Percentiles rank a stretch among this genome's conserved stretches.
phyloP scores from a whole-genome alignment of 2,797 vertebrate genomes.

The Coracias cyanogaster region DNA sequence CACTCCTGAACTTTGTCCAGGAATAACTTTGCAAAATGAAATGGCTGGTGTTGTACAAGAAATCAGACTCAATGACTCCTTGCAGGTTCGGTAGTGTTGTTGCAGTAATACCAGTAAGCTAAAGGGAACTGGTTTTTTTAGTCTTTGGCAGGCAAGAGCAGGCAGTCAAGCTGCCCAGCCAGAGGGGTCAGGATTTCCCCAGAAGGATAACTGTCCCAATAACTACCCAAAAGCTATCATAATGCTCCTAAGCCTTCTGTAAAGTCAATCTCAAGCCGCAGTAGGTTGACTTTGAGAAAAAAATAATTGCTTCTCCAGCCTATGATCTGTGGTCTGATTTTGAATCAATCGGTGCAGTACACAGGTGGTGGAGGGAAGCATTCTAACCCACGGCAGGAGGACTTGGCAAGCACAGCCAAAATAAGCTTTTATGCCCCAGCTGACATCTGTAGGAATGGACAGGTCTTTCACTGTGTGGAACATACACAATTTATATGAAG shows the following conservation, averaged over 20 bases:
- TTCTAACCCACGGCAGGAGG: slow-evolving; percentile 3
- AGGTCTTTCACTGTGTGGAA: slow-evolving; percentile 8
- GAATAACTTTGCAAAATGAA: neutral
- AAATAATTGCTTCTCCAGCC: slow-evolving; percentile 18
- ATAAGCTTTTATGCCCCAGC: slow-evolving; percentile 47
- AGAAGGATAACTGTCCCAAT: neutral
- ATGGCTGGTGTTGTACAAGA: neutral
- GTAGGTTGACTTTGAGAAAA: neutral
- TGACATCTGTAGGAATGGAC: slow-evolving; percentile 36
- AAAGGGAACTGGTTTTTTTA: neutral
- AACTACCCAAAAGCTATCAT: neutral
- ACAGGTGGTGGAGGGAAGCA: slow-evolving; percentile 14
- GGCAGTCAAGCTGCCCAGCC: neutral
- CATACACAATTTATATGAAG: neutral
- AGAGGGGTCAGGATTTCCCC: neutral
- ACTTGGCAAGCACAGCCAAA: neutral
- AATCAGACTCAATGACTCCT: neutral
- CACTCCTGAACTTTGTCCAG: neutral
- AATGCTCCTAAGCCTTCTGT: neutral
- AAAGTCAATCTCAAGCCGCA: neutral
- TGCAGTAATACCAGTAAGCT: neutral
- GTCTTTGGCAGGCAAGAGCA: neutral
- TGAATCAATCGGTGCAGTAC: neutral
- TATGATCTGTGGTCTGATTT: neutral
- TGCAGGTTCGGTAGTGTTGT: neutral